Percentiles rank a stretch among this genome's conserved stretches.
phyloP scores from a whole-genome alignment of 2,888 invertebrate species.

The Cybosia mesomella region DNA sequence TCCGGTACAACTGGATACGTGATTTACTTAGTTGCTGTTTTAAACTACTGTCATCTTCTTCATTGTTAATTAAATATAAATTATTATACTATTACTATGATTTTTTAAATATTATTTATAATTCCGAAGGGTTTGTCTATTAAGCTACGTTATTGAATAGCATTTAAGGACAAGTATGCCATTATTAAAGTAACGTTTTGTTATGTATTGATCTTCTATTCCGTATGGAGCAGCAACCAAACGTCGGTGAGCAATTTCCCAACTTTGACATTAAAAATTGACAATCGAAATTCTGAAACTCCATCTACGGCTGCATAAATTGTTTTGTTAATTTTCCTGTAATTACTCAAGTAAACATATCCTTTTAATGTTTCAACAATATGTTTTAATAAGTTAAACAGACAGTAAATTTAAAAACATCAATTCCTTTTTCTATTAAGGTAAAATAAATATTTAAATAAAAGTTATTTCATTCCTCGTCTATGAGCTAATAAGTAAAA shows the following conservation, averaged over 20 bases:
- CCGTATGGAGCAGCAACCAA: conserved; percentile 22
- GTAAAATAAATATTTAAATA: conserved; percentile 22
- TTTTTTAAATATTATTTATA: too few species aligned
- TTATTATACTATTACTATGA: too few species aligned
- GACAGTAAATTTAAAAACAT: conserved; percentile 11
- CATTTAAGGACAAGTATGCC: too few species aligned
- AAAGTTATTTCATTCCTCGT: not conserved
- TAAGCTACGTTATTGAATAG: too few species aligned
- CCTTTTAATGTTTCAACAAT: conserved; percentile 16
- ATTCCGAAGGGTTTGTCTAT: too few species aligned
- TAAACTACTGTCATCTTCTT: not conserved
- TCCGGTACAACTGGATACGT: too few species aligned
- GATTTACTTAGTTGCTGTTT: not conserved
- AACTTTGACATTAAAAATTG: conserved; percentile 20
- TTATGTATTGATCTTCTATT: conserved; percentile 2
- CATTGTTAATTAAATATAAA: not conserved
- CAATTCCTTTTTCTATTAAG: conserved; percentile 29
- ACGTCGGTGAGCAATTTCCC: conserved; percentile 40
- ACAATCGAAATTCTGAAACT: conserved; percentile 29
- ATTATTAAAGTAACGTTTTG: too few species aligned
- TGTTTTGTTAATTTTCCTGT: conserved; percentile 29
- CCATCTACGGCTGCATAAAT: conserved; percentile 41
- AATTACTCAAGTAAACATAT: conserved; percentile 20
- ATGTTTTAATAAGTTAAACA: conserved; percentile 34
- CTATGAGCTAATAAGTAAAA: conserved; percentile 1